A percentile compares a stretch with the other conserved stretches of the same genome.
phyloP scores from a whole-genome alignment of 64 coral and sea anemone genomes.

The Montipora capricornis region DNA sequence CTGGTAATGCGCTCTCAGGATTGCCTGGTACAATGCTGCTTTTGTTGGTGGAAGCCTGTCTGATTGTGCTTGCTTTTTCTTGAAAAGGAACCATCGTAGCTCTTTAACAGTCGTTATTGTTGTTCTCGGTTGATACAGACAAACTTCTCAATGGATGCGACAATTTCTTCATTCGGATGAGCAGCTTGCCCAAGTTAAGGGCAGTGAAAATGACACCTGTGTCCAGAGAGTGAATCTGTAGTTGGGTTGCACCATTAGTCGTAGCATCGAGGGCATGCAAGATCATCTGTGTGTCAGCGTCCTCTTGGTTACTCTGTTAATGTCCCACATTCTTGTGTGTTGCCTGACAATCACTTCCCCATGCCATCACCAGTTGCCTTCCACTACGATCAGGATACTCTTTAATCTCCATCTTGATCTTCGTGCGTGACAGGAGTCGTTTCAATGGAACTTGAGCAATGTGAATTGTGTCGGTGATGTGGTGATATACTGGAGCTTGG shows the following conservation, averaged over 20 bases:
- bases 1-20: background rate
- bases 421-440: background rate
- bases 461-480: too few species aligned
- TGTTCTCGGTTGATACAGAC: background rate
- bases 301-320: conserved; percentile 7
- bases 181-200: conserved; percentile 5
- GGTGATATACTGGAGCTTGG: too few species aligned
- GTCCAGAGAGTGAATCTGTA: conserved; percentile 25
- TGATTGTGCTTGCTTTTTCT: too few species aligned
- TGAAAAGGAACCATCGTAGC: too few species aligned
- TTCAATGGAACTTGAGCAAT: too few species aligned
- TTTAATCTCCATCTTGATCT: too few species aligned
- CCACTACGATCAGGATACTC: background rate
- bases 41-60: too few species aligned
- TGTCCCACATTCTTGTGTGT: too few species aligned
- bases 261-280: background rate
- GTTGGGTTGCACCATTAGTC: background rate
- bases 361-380: conserved; percentile 17
- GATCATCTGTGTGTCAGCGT: background rate
- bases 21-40: background rate
- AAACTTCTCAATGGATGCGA: background rate
- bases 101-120: too few species aligned
- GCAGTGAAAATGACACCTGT: conserved; percentile 13
- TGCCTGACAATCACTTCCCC: background rate
- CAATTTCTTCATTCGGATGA: conserved; percentile 10